Base-by-base conservation (phyloP, 2,113 vertebrate genomes). In the Zapornia atra region DNA sequence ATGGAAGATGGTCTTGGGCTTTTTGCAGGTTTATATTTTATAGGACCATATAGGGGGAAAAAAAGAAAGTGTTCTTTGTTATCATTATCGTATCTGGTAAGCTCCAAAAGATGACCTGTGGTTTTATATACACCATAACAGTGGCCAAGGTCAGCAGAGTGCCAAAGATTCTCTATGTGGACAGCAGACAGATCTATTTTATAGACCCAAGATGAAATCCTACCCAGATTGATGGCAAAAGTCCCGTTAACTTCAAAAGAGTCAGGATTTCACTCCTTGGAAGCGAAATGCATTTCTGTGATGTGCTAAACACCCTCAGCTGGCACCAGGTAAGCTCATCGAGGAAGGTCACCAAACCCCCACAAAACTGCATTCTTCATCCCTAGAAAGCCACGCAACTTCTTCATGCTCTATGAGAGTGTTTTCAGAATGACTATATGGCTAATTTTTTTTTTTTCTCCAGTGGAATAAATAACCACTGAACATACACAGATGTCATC, bases 401-500 rank as follows among this genome's bases (percentile, higher is more conserved):
- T 36, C 66, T 84, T 89, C 21, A 38, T n/a, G 50, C 40, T 76
- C 9, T 9, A 11, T 25, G 24, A 90, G 57, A 73, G 44, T 15
- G 53, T 79, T 94, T 95, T 79, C 81, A 89, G 73, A 85, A 72
- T 66, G 29, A 72, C 53, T 82, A 17, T 69, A 19, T 0, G 6
- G 29, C 50, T 92, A 68, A 75, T 69, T 90, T 48, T 12, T 48
- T 12, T 48, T 46, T 48, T 86, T 92, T 89, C 40, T 61, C 86
- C 60, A 33, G 42, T 48, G 64, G 40, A 84, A 89, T 94, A 88
- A 94, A 95, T 71, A 87, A 64, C 59, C 22, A 51, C 65, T 44
- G 56, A 90, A 82, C 40, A 72, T 54, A 89, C 44, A 84, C 48
- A 90, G 82, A 88, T 97, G 88, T 88, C 75, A 90, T 91, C 69